Evolutionary conservation across 1,140 invertebrate genomes (phyloP).

Genomic region (Saccostrea glomerata): DNA sequence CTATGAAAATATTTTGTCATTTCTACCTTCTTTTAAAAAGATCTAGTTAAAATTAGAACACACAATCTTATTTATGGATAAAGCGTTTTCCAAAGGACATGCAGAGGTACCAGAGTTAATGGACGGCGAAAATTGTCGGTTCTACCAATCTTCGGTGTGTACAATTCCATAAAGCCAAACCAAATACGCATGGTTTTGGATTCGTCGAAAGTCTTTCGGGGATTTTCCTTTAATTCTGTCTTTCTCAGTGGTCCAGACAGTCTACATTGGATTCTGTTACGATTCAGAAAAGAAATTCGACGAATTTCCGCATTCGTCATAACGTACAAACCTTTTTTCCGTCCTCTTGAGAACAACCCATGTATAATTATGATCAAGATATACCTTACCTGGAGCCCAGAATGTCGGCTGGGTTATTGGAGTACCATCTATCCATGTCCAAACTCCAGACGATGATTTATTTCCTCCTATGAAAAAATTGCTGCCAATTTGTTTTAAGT

Average conservation of each 20-base stretch:
- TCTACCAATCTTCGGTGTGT: constrained; percentile 52
- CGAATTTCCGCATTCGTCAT: no score
- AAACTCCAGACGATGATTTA: no score
- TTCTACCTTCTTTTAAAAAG: background rate
- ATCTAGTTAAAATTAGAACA: constrained; percentile 47
- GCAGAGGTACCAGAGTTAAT: no score
- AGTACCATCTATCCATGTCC: no score
- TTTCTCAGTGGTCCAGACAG: constrained; percentile 71
- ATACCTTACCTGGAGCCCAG: no score
- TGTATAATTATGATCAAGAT: no score
- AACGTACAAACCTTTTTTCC: no score
- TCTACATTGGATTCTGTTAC: constrained; percentile 54
- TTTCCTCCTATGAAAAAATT: no score
- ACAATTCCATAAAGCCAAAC: constrained; percentile 52
- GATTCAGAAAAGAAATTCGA: background rate
- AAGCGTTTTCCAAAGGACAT: constrained; percentile 42
- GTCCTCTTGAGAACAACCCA: no score
- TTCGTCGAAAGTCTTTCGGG: constrained; percentile 44
- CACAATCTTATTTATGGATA: constrained; percentile 45
- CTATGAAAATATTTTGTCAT: background rate
- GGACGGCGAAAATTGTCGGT: constrained; percentile 43
- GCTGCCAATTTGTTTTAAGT: no score
- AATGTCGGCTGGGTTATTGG: no score
- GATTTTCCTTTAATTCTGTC: constrained; percentile 45
- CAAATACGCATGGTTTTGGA: constrained; percentile 56